phyloP scores from a whole-genome alignment of 2,888 invertebrate species.

The Caenorhabditis drosophilae region DNA sequence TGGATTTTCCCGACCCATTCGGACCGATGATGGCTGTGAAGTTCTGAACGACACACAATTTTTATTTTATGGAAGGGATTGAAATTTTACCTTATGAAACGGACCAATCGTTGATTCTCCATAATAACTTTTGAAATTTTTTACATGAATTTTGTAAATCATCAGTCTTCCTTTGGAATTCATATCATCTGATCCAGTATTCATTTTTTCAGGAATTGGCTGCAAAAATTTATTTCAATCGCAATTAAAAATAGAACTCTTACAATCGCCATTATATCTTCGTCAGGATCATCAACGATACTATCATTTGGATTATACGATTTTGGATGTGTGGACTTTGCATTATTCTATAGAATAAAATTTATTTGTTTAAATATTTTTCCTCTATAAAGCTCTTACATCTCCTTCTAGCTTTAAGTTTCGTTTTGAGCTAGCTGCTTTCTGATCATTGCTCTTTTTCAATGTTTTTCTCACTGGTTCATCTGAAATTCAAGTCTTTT shows the following conservation, averaged over 20 bases:
- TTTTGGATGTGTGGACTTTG: not conserved
- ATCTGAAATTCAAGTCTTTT: constrained; percentile 8
- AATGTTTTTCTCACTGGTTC: not conserved
- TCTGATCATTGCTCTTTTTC: constrained; percentile 2
- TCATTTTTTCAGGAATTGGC: not conserved
- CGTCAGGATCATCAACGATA: not conserved
- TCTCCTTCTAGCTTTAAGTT: not conserved
- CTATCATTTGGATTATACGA: not conserved
- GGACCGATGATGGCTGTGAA: constrained; percentile 96
- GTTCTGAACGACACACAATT: constrained; percentile 74
- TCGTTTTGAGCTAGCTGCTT: not conserved
- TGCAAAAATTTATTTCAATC: not conserved
- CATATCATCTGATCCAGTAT: too few relatives aligned
- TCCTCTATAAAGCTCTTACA: too few relatives aligned
- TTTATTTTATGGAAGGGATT: constrained; percentile 7
- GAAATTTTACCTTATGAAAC: constrained; percentile 83
- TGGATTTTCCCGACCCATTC: constrained; percentile 98
- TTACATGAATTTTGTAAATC: constrained; percentile 86
- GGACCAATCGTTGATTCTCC: constrained; percentile 84
- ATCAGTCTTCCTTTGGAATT: constrained; percentile 75
- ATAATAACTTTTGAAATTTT: constrained; percentile 96
- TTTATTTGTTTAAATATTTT: too few relatives aligned
- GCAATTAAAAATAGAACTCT: not conserved
- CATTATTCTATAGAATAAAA: not conserved
- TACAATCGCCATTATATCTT: not conserved